These are phyloP conservation scores for Sciurus niger DNA, from an alignment of 2,113 vertebrate species.

Conservation along the genomic window DNA sequence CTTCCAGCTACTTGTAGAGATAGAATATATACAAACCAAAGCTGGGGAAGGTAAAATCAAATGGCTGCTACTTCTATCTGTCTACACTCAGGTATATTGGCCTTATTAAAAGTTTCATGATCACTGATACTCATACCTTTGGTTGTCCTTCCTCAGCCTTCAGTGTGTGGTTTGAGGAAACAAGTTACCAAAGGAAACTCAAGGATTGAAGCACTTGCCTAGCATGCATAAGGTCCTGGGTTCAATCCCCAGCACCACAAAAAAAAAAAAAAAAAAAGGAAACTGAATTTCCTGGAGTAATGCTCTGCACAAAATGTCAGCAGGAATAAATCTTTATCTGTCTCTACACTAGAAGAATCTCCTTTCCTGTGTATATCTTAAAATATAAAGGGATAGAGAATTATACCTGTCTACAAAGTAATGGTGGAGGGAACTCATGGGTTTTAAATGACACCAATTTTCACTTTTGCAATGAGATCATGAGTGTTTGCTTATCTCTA, in stretches of 20 bases:
- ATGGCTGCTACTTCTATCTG: neutral
- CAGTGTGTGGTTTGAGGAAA: neutral
- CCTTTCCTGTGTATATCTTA: neutral
- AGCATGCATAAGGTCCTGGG: neutral
- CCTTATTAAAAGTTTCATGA: neutral
- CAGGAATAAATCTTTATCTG: slow-evolving; percentile 5
- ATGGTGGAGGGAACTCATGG: neutral
- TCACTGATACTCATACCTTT: neutral
- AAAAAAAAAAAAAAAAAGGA: neutral
- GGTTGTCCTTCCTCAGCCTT: neutral
- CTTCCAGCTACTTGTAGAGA: neutral
- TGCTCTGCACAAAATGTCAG: neutral
- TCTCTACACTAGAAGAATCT: slow-evolving; percentile 24
- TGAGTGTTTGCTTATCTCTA: neutral
- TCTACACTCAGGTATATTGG: too few relatives aligned
- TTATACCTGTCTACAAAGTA: neutral
- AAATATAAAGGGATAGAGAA: slow-evolving; percentile 2
- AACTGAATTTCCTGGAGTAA: neutral
- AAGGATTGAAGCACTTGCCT: neutral
- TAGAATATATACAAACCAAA: neutral
- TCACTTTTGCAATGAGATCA: neutral
- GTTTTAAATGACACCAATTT: slow-evolving; percentile 4
- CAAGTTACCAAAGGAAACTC: neutral
- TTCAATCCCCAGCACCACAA: neutral
- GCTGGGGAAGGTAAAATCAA: neutral